These are phyloP conservation scores for Hippoglossus stenolepis DNA, from an alignment of 2,113 vertebrate species.

Conservation along the genomic window DNA sequence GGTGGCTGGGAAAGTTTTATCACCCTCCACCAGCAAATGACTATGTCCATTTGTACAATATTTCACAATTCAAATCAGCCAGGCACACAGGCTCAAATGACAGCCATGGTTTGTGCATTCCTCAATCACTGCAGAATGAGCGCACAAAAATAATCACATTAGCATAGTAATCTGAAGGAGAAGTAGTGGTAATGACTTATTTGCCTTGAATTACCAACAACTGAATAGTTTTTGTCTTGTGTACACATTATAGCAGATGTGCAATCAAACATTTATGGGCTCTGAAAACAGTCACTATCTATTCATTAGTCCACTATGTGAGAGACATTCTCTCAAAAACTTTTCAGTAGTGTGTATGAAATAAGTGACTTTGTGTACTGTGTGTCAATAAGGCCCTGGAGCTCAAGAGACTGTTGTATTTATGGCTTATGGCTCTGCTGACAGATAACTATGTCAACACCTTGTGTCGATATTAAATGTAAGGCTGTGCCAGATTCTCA, in stretches of 20 bases:
- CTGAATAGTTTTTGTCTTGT: constrained; percentile 49
- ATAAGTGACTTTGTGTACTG: background rate
- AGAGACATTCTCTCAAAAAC: constrained; percentile 6
- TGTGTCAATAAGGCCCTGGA: background rate
- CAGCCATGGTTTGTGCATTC: constrained; percentile 56
- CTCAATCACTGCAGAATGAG: constrained; percentile 74
- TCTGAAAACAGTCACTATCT: constrained; percentile 29
- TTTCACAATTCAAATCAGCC: constrained; percentile 64
- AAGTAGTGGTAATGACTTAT: constrained; percentile 62
- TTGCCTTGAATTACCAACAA: constrained; percentile 55
- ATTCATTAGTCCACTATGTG: constrained; percentile 49
- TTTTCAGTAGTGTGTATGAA: constrained; percentile 4
- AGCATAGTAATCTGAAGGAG: constrained; percentile 72
- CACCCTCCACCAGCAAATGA: constrained; percentile 43
- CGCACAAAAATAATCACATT: constrained; percentile 73
- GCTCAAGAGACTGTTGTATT: background rate
- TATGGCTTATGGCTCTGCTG: constrained; percentile 17
- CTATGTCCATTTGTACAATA: constrained; percentile 67
- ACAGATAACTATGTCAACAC: background rate
- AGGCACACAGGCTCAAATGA: constrained; percentile 48
- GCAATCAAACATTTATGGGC: constrained; percentile 53
- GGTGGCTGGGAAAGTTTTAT: constrained; percentile 58
- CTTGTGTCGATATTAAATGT: constrained; percentile 9
- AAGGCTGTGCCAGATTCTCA: background rate
- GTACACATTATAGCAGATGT: constrained; percentile 57